These are phyloP conservation scores for Idaea dimidiata DNA, from an alignment of 2,888 invertebrate genomes.

Conservation along the genomic window DNA sequence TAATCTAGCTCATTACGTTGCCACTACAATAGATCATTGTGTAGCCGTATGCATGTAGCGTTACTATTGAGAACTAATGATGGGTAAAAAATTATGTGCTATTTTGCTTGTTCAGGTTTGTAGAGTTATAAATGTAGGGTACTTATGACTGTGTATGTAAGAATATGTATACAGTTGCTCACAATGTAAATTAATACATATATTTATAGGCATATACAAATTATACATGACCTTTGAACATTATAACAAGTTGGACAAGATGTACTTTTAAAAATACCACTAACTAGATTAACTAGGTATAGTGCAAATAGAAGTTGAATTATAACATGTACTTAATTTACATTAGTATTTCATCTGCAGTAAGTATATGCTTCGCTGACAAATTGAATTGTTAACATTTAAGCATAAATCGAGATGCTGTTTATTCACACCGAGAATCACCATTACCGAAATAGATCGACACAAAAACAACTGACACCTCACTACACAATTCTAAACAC, in stretches of 20 bases:
- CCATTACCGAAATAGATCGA: conserved; percentile 63
- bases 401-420: conserved; percentile 50
- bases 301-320: neutral
- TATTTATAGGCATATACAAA: conserved; percentile 6
- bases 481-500: conserved; percentile 39
- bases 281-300: conserved; percentile 15
- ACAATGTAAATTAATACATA: neutral
- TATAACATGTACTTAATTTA: neutral
- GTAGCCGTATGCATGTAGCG: conserved; percentile 15
- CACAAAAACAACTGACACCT: conserved; percentile 64
- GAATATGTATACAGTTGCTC: neutral
- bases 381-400: conserved; percentile 33
- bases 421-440: conserved; percentile 62
- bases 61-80: conserved; percentile 17
- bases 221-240: conserved; percentile 12
- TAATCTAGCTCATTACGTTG: conserved; percentile 51
- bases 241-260: conserved; percentile 5
- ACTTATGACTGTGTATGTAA: neutral
- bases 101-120: conserved; percentile 12
- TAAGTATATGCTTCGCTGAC: conserved; percentile 28
- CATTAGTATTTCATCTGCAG: neutral
- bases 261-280: neutral
- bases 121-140: conserved; percentile 6
- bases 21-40: conserved; percentile 45
- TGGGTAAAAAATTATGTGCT: conserved; percentile 16